A percentile compares a stretch with the other conserved stretches of the same genome.
These are phyloP conservation scores for Watersipora subatra DNA, from an alignment of 1,140 invertebrate species.

Conservation along the genomic window DNA sequence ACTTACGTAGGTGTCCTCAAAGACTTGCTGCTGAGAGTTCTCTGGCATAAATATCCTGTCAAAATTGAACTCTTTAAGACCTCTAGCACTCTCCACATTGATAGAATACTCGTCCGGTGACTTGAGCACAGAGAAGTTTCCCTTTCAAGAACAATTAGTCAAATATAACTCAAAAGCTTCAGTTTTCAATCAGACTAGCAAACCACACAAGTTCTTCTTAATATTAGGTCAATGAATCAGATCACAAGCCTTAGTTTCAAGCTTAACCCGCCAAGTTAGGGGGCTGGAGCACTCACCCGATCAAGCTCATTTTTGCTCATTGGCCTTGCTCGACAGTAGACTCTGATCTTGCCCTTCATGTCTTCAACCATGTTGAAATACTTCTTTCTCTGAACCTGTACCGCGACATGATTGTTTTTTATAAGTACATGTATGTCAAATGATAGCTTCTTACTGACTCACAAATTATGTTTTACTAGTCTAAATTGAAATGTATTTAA, in stretches of 20 bases:
- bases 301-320: constrained; percentile 25
- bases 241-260: too few relatives aligned
- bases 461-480: constrained; percentile 2
- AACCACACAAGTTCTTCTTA: too few relatives aligned
- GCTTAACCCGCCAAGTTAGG: too few relatives aligned
- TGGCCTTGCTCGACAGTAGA: constrained; percentile 41
- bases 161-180: too few relatives aligned
- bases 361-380: constrained; percentile 46
- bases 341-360: constrained; percentile 46
- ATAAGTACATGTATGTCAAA: too few relatives aligned
- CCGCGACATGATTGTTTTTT: too few relatives aligned
- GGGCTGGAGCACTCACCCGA: constrained; percentile 19
- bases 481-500: too few relatives aligned
- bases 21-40: constrained; percentile 29
- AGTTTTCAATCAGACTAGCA: too few relatives aligned
- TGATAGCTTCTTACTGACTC: background rate
- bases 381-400: constrained; percentile 39
- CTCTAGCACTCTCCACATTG: constrained; percentile 18
- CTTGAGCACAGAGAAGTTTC: constrained; percentile 24
- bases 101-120: constrained; percentile 32
- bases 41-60: constrained; percentile 35
- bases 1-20: constrained; percentile 37
- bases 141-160: too few relatives aligned
- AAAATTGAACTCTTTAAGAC: constrained; percentile 34
- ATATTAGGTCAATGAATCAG: too few relatives aligned